Percentiles rank a stretch among this genome's conserved stretches.
Evolutionary conservation across 2,888 invertebrate genomes (phyloP).

Genomic region (Lissonota sp.): DNA sequence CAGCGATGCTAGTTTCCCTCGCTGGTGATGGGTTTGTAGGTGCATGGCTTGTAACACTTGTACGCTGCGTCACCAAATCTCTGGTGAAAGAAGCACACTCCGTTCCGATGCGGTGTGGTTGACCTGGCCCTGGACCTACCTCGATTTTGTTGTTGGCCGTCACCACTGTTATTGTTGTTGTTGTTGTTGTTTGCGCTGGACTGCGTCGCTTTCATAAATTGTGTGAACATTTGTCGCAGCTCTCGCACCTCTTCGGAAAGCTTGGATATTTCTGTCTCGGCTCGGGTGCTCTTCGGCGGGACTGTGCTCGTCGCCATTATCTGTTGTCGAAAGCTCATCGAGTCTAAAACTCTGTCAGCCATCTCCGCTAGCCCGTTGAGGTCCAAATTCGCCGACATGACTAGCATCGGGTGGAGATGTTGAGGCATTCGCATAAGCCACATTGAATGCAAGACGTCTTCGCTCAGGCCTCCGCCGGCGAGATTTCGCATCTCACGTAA

Average conservation of each 20-base stretch:
- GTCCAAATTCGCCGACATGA: neutral
- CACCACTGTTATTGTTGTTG: neutral
- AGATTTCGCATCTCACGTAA: slow-evolving; percentile 37
- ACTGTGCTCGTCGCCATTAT: slow-evolving; percentile 5
- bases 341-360: slow-evolving; percentile 28
- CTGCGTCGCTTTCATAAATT: neutral
- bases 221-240: neutral
- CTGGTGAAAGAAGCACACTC: neutral
- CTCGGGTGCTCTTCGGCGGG: neutral
- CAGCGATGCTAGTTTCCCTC: slow-evolving; percentile 19
- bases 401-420: neutral
- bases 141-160: neutral
- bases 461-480: neutral
- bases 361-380: slow-evolving; percentile 31
- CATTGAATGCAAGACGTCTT: slow-evolving; percentile 19
- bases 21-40: neutral
- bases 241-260: neutral
- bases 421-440: slow-evolving; percentile 14
- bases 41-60: slow-evolving; percentile 4
- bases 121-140: neutral
- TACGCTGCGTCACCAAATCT: neutral
- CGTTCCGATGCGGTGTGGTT: neutral
- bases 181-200: neutral
- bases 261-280: neutral
- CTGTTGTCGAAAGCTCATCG: neutral